Conservation (phyloP, 2,113 vertebrate species). For the Odocoileus hemionus region DNA sequence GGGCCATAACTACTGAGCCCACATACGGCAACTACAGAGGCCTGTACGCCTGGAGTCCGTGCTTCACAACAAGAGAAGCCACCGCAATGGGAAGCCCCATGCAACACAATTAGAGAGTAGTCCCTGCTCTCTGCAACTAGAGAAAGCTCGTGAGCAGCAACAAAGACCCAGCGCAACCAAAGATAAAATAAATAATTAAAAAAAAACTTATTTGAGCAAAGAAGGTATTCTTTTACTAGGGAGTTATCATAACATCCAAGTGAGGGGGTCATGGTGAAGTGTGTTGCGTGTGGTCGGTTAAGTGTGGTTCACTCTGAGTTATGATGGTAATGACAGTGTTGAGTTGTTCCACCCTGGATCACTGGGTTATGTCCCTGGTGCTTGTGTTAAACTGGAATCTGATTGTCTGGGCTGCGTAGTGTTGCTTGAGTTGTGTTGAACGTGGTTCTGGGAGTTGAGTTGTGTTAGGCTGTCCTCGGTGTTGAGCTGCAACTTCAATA, state of each 20-base stretch:
- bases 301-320: not conserved
- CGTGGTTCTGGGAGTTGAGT: not conserved
- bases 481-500: not conserved
- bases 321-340: not conserved
- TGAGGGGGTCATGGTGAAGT: not conserved
- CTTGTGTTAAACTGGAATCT: not conserved
- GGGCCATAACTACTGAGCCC: not conserved
- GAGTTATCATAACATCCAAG: not conserved
- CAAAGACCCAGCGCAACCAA: not conserved
- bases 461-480: not conserved
- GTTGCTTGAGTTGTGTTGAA: not conserved
- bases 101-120: not conserved
- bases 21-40: rapidly evolving
- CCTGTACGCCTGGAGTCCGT: rapidly evolving
- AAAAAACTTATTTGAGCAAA: not conserved
- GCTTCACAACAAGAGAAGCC: not conserved
- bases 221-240: not conserved
- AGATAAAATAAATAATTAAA: not conserved
- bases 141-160: not conserved
- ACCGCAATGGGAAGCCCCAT: not conserved
- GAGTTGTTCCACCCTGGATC: not conserved
- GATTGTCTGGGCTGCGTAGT: not conserved
- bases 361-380: not conserved
- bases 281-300: not conserved
- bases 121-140: not conserved